Evolutionary conservation across 1,140 invertebrate genomes (phyloP).

Genomic region (Drosophila kohkoa): DNA sequence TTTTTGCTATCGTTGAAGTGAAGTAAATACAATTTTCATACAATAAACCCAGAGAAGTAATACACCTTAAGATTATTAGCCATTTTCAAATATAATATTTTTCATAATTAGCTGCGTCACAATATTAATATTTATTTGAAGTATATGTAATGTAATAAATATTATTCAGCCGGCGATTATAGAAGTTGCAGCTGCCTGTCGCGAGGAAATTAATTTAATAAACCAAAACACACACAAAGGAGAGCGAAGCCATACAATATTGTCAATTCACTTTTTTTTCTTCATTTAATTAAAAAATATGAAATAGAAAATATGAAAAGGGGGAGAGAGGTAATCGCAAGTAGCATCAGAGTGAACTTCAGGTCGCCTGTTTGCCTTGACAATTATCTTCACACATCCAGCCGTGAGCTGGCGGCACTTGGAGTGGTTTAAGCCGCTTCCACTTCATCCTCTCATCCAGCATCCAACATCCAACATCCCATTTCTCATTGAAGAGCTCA

Average conservation of each 20-base stretch:
- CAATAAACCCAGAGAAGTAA: too few species aligned
- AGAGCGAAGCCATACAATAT: slow-evolving; percentile 57
- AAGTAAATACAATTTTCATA: too few species aligned
- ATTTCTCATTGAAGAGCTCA: background rate
- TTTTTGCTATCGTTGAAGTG: too few species aligned
- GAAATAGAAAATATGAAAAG: slow-evolving; percentile 67
- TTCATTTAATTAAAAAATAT: slow-evolving; percentile 63
- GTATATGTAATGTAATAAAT: too few species aligned
- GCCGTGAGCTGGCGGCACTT: slow-evolving; percentile 29
- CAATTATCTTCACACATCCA: slow-evolving; percentile 75
- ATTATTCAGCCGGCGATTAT: background rate
- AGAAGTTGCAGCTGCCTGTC: background rate
- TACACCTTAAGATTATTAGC: too few species aligned
- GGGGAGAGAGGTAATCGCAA: slow-evolving; percentile 33
- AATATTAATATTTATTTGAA: too few species aligned
- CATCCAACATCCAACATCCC: too few species aligned
- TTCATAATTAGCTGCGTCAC: background rate
- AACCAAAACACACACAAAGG: slow-evolving; percentile 31
- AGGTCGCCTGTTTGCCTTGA: slow-evolving; percentile 54
- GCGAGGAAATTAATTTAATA: slow-evolving; percentile 46
- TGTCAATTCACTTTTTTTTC: slow-evolving; percentile 41
- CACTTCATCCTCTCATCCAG: slow-evolving; percentile 29
- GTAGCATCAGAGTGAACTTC: slow-evolving; percentile 38
- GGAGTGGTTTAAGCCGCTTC: slow-evolving; percentile 60
- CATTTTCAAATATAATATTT: too few species aligned